These are phyloP conservation scores for Microplitis manilae DNA, from an alignment of 2,888 invertebrate genomes.

Conservation along the genomic window DNA sequence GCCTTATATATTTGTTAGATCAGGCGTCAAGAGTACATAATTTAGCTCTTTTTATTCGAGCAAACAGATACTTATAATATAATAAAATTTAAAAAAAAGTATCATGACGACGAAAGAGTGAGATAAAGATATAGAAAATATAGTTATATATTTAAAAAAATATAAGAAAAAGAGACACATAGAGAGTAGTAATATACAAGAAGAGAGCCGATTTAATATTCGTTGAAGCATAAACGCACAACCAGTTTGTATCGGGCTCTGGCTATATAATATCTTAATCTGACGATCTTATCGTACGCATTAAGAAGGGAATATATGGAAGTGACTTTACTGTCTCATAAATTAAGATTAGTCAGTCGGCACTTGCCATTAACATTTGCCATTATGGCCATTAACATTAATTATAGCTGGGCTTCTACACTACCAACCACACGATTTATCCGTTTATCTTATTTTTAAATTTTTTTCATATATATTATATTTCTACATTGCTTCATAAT, in stretches of 20 bases:
- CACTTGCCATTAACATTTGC: slow-evolving; percentile 65
- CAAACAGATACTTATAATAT: slow-evolving; percentile 41
- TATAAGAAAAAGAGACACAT: slow-evolving; percentile 7
- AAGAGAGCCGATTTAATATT: slow-evolving; percentile 26
- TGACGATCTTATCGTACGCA: slow-evolving; percentile 61
- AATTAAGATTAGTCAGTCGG: slow-evolving; percentile 64
- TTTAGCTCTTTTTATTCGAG: not conserved
- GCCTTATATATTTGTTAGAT: not conserved
- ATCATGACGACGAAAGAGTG: slow-evolving; percentile 4
- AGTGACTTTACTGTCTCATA: slow-evolving; percentile 62
- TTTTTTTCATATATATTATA: slow-evolving; percentile 18
- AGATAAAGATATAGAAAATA: slow-evolving; percentile 43
- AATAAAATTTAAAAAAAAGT: slow-evolving; percentile 40
- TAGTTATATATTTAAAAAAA: slow-evolving; percentile 22
- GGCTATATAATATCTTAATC: slow-evolving; percentile 64
- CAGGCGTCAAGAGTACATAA: not conserved
- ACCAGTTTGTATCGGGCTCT: slow-evolving; percentile 55
- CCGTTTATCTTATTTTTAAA: slow-evolving; percentile 31
- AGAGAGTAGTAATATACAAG: not conserved
- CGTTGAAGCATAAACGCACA: slow-evolving; percentile 31
- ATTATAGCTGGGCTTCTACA: slow-evolving; percentile 57
- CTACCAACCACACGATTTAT: slow-evolving; percentile 43
- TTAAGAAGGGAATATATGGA: slow-evolving; percentile 59
- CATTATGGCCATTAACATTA: slow-evolving; percentile 64
- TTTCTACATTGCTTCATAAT: not conserved